Conservation (phyloP, 2,888 invertebrate genomes). For the Acanthosepion esculentum region DNA sequence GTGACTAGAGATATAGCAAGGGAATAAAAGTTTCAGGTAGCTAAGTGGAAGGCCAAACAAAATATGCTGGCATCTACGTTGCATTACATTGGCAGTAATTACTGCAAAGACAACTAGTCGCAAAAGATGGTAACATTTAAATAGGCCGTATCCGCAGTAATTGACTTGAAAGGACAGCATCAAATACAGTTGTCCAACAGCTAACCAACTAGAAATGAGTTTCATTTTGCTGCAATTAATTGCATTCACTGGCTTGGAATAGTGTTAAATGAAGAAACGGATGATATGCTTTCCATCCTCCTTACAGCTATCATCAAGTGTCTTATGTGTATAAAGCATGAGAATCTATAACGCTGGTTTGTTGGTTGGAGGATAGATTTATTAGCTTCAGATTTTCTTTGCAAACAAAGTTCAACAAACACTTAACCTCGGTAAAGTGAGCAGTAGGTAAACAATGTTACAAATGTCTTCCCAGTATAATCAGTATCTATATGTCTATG, state of each 20-base stretch:
- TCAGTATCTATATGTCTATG: not conserved
- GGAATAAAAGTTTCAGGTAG: too few relatives aligned
- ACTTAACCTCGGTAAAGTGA: not conserved
- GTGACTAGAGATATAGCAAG: too few relatives aligned
- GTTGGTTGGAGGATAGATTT: not conserved
- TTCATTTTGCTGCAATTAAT: slow-evolving; percentile 11
- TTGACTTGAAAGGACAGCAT: not conserved
- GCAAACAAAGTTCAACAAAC: not conserved
- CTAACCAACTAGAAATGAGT: not conserved
- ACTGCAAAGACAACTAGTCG: not conserved
- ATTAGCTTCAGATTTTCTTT: not conserved
- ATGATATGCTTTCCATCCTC: slow-evolving; percentile 33
- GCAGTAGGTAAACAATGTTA: not conserved
- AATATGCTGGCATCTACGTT: not conserved
- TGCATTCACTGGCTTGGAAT: not conserved
- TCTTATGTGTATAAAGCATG: not conserved
- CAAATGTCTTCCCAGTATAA: too few relatives aligned
- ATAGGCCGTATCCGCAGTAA: not conserved
- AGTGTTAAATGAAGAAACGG: slow-evolving; percentile 11
- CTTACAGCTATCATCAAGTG: not conserved
- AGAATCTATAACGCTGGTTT: not conserved
- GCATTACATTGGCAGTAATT: not conserved
- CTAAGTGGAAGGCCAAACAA: too few relatives aligned
- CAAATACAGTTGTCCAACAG: not conserved
- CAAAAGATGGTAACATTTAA: not conserved